Evolutionary conservation across 2,888 invertebrate species (phyloP), one percentile per base, ranked within the genome.

Genomic region (Mycalesis mineus): DNA sequence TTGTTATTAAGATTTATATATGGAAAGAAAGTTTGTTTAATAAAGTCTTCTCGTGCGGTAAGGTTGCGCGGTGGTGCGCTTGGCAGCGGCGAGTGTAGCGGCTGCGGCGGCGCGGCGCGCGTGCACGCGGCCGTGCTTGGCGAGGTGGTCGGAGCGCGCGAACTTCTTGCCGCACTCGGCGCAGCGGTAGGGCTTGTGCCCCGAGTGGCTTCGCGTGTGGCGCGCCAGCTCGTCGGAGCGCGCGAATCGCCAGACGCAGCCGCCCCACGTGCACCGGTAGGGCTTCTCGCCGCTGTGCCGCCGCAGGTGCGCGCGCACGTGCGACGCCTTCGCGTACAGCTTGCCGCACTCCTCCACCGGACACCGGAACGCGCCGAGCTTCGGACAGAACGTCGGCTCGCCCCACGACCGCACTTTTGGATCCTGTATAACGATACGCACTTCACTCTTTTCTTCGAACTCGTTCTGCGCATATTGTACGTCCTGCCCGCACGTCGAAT

Each of bases 151-250:
- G 29, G 97, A 97, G 28, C 98, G 91, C 0, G 97, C 96, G 82
- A 98, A 98, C 62, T 94, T 92, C 82, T 98, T 98, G 49, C 94
- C 92, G 80, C 98, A 98, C 69, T 96, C 92, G 58, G 92, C 91
- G 81, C 98, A 98, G 58, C 94, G 92, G 82, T 98, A 98, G 0
- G 98, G 98, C 80, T 98, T 98, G 62, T 97, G 92, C 0, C 98
- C 98, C 0, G 97, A 97, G 83, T 98, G 98, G n/a, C 97, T 97
- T 64, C 98, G 92, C 54, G 95, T 93, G 79, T 98, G 98, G 15
- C 98, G 92, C 1, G 97, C 96, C 65, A 52, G 9, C 42, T 52
- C 52, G 42, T 98, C 98, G 0, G 98, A 98, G 57, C 98, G 22
- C 42, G 49, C 49, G 49, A 49, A 49, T 13, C 37, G 49, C 49